Base-by-base conservation (phyloP, 2,113 vertebrate species). In the Semnornis frantzii region DNA sequence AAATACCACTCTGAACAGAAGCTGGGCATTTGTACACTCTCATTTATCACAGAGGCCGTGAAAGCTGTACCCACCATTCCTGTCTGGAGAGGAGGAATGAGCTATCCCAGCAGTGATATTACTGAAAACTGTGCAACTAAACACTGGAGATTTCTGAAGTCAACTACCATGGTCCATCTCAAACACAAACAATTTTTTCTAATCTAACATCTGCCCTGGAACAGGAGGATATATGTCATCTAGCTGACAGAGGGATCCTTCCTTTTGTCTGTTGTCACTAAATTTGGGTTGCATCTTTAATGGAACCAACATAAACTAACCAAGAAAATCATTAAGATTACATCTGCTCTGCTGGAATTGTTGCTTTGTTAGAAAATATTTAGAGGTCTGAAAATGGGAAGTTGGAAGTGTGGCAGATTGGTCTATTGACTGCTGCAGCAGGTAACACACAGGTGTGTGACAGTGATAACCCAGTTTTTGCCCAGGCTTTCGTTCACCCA, bases 1-100 rank as follows among this genome's bases (percentile, higher is more conserved):
- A 94, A 93, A 94, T 69, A 89, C 25, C 37, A 23, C 62, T 95
- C 85, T 93, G 65, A 91, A 92, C 44, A 85, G 79, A 81, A 62
- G 30, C 73, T 62, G 18, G 30, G 69, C 74, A 88, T 78, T 83
- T 65, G 63, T 87, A 81, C 62, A 85, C 62, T 63, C 44, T 85
- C 73, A 68, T 92, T 92, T 92, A 71, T 87, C 82, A 91, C 0
- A 62, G 42, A 87, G 39, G 54, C n/a, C 33, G 18, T 50, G 48
- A 81, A 87, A 90, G n/a, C 1, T 21, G 28, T 44, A 74, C 46
- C 37, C 12, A 74, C 54, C 31, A 30, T 52, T 91, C 52, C 58
- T 59, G 30, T 76, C 89, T 69, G 54, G 12, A 95, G 62, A 83
- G 60, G 69, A 78, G 27, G 62, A 88, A 85, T n/a, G 52, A 91